A percentile compares a stretch with the other conserved stretches of the same genome.
Evolutionary conservation across 2,113 vertebrate species (phyloP).

Genomic region (Harpagus bidentatus): DNA sequence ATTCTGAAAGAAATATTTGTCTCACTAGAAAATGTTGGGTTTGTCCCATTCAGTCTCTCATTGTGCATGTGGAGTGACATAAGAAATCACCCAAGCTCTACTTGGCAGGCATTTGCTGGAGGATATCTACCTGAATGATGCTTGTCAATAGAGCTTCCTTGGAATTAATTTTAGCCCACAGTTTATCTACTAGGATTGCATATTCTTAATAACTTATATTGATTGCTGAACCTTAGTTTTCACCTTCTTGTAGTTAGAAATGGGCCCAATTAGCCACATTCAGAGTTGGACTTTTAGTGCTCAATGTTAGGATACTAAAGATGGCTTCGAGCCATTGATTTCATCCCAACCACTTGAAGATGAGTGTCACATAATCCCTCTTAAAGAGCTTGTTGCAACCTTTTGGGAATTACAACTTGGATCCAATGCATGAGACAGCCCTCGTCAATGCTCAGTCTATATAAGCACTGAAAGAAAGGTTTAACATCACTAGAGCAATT

Average conservation of each 20-base stretch:
- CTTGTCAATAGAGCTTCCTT: neutral
- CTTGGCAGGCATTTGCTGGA: neutral
- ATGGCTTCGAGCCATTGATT: neutral
- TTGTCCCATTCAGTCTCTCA: neutral
- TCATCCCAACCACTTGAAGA: neutral
- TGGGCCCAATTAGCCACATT: neutral
- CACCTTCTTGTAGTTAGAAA: neutral
- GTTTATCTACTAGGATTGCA: neutral
- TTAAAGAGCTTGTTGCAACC: neutral
- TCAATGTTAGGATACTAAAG: neutral
- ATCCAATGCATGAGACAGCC: neutral
- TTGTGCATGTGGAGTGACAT: neutral
- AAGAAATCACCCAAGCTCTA: neutral
- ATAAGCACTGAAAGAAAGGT: neutral
- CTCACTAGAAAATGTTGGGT: neutral
- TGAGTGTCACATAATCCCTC: neutral
- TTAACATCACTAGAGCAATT: neutral
- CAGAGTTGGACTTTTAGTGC: neutral
- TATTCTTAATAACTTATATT: neutral
- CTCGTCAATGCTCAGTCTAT: neutral
- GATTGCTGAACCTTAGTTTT: neutral
- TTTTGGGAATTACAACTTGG: neutral
- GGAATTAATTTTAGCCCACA: neutral
- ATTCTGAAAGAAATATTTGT: neutral
- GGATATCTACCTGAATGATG: neutral